Evolutionary conservation across 2,888 invertebrate genomes (phyloP).

Genomic region (Encarsia formosa): DNA sequence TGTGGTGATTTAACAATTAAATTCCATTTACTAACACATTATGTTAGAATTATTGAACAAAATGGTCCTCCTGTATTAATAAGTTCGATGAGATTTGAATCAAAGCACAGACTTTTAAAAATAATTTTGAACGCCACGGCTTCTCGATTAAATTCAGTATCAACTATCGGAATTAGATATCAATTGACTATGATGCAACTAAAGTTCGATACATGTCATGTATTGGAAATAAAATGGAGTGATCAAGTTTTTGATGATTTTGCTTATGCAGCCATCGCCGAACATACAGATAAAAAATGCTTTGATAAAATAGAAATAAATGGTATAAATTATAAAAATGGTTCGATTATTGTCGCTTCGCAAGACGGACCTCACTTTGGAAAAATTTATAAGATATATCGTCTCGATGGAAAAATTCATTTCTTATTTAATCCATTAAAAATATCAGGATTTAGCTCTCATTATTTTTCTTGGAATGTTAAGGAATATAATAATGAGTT

Average conservation of each 20-base stretch:
- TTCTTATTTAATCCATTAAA: conserved; percentile 8
- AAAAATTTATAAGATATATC: conserved; percentile 10
- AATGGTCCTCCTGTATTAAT: conserved; percentile 13
- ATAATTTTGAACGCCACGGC: not conserved
- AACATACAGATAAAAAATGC: not conserved
- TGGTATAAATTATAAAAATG: conserved; percentile 10
- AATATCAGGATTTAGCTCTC: conserved; percentile 7
- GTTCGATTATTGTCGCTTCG: conserved; percentile 10
- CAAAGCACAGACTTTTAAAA: conserved; percentile 12
- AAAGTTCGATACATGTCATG: not conserved
- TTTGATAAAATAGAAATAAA: conserved; percentile 9
- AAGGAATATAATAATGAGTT: not conserved
- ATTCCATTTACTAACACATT: conserved; percentile 18
- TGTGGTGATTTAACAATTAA: conserved; percentile 16
- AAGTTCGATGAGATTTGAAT: conserved; percentile 17
- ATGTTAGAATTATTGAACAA: conserved; percentile 1
- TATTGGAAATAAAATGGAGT: conserved; percentile 7
- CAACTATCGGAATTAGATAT: conserved; percentile 11
- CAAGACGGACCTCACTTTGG: conserved; percentile 12
- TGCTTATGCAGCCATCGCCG: not conserved
- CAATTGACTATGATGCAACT: conserved; percentile 6
- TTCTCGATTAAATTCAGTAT: conserved; percentile 11
- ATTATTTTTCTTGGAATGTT: conserved; percentile 5
- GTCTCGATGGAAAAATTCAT: conserved; percentile 3
- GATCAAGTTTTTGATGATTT: not conserved